Evolutionary conservation across 2,113 vertebrate genomes (phyloP).

Genomic region (Henicopernis longicauda): DNA sequence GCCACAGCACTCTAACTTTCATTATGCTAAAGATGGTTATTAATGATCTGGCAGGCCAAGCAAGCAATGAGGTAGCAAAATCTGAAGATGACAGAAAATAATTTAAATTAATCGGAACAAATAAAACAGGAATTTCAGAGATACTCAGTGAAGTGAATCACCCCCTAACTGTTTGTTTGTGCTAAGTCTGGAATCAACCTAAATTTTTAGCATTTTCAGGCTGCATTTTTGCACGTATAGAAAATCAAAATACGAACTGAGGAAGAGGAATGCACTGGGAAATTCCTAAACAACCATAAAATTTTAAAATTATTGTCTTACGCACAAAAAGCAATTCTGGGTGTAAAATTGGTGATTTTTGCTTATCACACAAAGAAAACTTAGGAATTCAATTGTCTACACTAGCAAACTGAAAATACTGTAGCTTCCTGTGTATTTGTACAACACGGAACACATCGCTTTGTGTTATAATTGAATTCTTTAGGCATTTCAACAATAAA

Average conservation of each 20-base stretch:
- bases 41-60: not conserved
- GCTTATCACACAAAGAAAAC: not conserved
- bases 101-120: conserved; percentile 6
- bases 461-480: not conserved
- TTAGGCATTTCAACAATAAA: not conserved
- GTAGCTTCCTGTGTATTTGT: not conserved
- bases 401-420: not conserved
- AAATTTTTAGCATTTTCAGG: not conserved
- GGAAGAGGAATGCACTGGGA: not conserved
- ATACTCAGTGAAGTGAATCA: not conserved
- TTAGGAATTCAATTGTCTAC: not conserved
- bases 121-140: not conserved
- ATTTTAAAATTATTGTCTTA: not conserved
- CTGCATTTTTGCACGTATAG: not conserved
- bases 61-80: conserved; percentile 10
- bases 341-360: not conserved
- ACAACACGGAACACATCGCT: not conserved
- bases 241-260: not conserved
- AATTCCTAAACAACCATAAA: not conserved
- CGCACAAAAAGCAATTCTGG: not conserved
- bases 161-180: not conserved
- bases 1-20: not conserved
- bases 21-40: not conserved
- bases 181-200: not conserved
- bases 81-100: not conserved